These are phyloP conservation scores for Seriola dumerili DNA, from an alignment of 2,113 vertebrate species.

Conservation along the genomic window DNA sequence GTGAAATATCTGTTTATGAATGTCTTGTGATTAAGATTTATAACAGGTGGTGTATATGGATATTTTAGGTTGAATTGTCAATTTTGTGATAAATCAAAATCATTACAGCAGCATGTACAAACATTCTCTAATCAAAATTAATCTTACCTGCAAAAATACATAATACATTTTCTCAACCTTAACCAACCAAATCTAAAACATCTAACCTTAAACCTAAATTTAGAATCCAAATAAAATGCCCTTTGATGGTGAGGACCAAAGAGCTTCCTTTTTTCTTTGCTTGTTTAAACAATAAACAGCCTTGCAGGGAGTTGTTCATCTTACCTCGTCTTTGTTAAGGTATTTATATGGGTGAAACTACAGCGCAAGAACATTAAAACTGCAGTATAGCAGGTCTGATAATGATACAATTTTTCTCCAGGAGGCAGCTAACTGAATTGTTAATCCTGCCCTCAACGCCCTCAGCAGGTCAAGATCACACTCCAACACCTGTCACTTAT, in stretches of 20 bases:
- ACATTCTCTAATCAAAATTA: background rate
- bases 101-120: background rate
- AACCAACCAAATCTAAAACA: background rate
- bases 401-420: slow-evolving; percentile 9
- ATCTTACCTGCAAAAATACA: background rate
- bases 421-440: slow-evolving; percentile 2
- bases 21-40: too few relatives aligned
- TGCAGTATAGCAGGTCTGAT: slow-evolving; percentile 30
- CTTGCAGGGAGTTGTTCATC: background rate
- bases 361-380: background rate
- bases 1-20: background rate
- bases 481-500: slow-evolving; percentile 41
- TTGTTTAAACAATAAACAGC: background rate
- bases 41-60: background rate
- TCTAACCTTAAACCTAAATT: background rate
- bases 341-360: slow-evolving; percentile 2
- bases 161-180: background rate
- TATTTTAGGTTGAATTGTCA: background rate
- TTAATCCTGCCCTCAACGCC: slow-evolving; percentile 36
- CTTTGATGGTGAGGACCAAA: background rate
- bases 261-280: background rate
- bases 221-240: background rate
- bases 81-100: background rate
- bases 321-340: background rate
- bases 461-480: slow-evolving; percentile 39